Base-by-base conservation (phyloP, 2,888 invertebrate genomes). In the Branchellion lobata region DNA sequence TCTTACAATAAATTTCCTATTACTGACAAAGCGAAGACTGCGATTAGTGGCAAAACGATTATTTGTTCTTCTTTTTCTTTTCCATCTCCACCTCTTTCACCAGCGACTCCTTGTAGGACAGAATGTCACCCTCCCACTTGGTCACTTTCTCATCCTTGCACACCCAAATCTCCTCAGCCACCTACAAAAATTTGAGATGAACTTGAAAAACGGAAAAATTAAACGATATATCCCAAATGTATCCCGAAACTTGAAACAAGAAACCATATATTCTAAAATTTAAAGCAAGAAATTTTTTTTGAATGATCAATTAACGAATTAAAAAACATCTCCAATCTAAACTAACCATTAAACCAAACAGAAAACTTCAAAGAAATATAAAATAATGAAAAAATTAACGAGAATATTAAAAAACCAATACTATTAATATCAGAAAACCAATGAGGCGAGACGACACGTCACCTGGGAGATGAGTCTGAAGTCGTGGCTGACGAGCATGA, bases 401-500 rank as follows among this genome's bases (percentile, higher is more conserved):
- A n/a, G n/a, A n/a, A n/a, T n/a, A n/a, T n/a, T n/a, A n/a, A n/a
- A n/a, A n/a, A n/a, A 27, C 27, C 65, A 29, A 11, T 21, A 29
- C 29, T 11, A 27, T 11, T 21, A 65, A 65, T 8, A 3, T 21
- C 65, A 65, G 5, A 27, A 3, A 27, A 27, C 24, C 65, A 65
- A 24, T 8, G n/a, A n/a, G n/a, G n/a, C 11, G 18, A 47, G 47
- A 14, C 18, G 8, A 8, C 21, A 57, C 3, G 74, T 21, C 87
- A 96, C 97, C 92, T 99, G 98, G 89, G 94, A 95, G 83, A 99
- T 99, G 79, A 99, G 92, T 88, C 99, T 91, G 91, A 99, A 99
- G 91, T 99, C 99, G 93, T 99, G 99, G 89, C 96, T 96, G 85
- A 99, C 99, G 33, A 99, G 91, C 82, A 99, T 94, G 93, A 99